Conservation (phyloP, 2,797 vertebrate species). For the Knipowitschia caucasica region DNA sequence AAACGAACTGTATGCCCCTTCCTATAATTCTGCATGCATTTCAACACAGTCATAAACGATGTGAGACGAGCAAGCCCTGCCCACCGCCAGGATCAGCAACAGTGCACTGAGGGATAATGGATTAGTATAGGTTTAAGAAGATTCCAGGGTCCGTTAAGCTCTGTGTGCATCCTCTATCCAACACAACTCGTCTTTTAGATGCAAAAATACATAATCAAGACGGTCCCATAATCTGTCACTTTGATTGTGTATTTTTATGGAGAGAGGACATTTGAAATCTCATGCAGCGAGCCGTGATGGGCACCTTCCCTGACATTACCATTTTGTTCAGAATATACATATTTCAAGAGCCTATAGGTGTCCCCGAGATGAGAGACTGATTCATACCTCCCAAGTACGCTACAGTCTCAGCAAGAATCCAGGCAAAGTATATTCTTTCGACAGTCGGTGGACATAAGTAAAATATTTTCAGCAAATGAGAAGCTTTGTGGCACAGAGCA, state of each 20-base stretch:
- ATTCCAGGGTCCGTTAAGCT: conserved; percentile 67
- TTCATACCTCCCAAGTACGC: neutral
- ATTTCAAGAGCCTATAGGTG: conserved; percentile 7
- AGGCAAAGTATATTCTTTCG: conserved; percentile 4
- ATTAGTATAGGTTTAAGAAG: conserved; percentile 82
- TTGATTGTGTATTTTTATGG: conserved; percentile 16
- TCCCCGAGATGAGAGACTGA: neutral
- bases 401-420: neutral
- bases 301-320: conserved; percentile 5
- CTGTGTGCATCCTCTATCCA: conserved; percentile 46
- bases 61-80: conserved; percentile 16
- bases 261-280: neutral
- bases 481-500: conserved; percentile 20
- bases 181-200: conserved; percentile 42
- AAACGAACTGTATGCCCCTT: conserved; percentile 1
- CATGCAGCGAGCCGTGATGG: neutral
- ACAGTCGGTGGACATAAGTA: neutral
- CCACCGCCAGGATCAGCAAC: conserved; percentile 52
- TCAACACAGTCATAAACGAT: conserved; percentile 16
- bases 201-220: conserved; percentile 32
- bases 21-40: neutral
- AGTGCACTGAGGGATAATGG: conserved; percentile 76
- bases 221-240: conserved; percentile 42
- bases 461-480: conserved; percentile 25
- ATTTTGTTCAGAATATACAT: conserved; percentile 1